Base-by-base conservation (phyloP, 2,888 invertebrate genomes). In the Eurytoma californica region DNA sequence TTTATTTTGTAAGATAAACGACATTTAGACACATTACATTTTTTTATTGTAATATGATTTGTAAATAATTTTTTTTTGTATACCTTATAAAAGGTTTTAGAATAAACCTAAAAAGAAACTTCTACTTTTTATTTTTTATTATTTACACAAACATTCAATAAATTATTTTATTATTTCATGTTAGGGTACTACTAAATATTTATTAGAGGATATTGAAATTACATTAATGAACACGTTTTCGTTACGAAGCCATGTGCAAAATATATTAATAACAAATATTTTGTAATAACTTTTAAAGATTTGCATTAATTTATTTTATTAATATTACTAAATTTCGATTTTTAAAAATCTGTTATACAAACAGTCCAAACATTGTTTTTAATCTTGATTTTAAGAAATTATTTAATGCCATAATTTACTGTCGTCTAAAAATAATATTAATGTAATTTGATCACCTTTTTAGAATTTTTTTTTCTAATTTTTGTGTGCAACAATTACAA, bases 31-130 rank as follows among this genome's bases (percentile, higher is more conserved):
- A 51, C 53, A 20, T 47, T 73, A 39, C 55, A 60, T 28, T 61
- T 73, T 47, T 47, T 49, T 63, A n/a, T 55, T 76, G 61, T 55
- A 53, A 53, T 55, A 69, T n/a, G 30, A 28, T 67, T 57, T 68
- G 47, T 76, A 63, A 74, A 28, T 3, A 66, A 61, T 51, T 57
- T 77, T 57, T 77, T 49, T 76, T 55, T 76, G 49, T 74, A 53
- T 69, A 74, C 53, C 69, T 68, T 70, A 18, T 4, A 20, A 13
- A 72, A 74, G 60, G 67, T 53, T 72, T 66, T 39, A 77, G 30
- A 72, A 72, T 72, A 77, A 72, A 77, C 18, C 63, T 57, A 30
- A 55, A 74, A 55, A 58, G 28, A 66, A 69, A 72, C 7, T 39
- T 39, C 5, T 53, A 49, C 3, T 30, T 61, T 65, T 67, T 66